Conservation (phyloP, 2,888 invertebrate species). For the Cephus runcator region DNA sequence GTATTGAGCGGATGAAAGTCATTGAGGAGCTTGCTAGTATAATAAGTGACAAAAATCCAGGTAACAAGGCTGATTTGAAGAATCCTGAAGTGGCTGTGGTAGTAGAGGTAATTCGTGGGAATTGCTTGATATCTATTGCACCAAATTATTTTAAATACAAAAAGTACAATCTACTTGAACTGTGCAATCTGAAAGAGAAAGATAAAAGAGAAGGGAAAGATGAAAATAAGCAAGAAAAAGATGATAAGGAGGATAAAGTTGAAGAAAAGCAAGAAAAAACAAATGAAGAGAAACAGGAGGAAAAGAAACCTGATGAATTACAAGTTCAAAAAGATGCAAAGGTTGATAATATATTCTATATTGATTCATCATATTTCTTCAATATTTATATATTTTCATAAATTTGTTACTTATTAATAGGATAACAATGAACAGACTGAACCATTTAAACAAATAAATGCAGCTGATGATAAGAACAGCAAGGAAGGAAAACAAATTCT, state of each 20-base stretch:
- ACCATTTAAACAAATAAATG: background rate
- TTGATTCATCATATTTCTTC: background rate
- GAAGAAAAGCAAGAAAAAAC: background rate
- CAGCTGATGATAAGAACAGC: background rate
- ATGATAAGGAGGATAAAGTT: background rate
- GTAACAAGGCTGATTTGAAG: conserved; percentile 83
- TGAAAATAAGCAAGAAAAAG: background rate
- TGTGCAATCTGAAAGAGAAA: conserved; percentile 43
- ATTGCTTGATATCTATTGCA: conserved; percentile 83
- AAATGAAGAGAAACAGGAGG: conserved; percentile 3
- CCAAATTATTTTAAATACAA: conserved; percentile 81
- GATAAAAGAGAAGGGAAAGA: conserved; percentile 9
- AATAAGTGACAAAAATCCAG: conserved; percentile 75
- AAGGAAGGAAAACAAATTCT: background rate
- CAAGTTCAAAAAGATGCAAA: background rate
- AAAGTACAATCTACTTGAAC: conserved; percentile 86
- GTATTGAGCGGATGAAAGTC: conserved; percentile 76
- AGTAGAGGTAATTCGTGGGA: conserved; percentile 84
- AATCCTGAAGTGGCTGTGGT: conserved; percentile 81
- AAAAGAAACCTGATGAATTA: background rate
- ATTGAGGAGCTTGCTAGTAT: conserved; percentile 80
- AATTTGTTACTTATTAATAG: background rate
- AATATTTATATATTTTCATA: background rate
- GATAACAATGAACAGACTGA: background rate
- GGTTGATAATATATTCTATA: background rate